phyloP scores from a whole-genome alignment of 2,113 vertebrate genomes.

The Eonycteris spelaea region DNA sequence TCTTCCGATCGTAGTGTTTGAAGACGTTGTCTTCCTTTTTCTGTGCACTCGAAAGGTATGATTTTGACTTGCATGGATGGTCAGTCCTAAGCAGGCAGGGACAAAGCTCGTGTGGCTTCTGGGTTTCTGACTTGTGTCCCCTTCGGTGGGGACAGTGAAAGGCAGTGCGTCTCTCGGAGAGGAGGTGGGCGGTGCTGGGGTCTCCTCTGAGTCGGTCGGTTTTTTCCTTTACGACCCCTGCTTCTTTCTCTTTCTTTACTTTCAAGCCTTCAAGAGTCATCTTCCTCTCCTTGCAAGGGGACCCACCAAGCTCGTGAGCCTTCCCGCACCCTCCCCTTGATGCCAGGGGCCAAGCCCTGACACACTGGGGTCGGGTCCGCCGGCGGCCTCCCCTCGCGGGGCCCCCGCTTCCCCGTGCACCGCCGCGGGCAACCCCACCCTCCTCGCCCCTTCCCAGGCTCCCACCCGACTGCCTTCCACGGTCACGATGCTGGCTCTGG shows the following conservation, averaged over 20 bases:
- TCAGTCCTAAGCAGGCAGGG: background rate
- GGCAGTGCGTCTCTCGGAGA: background rate
- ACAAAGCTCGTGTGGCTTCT: background rate
- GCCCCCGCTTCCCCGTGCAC: too few relatives aligned
- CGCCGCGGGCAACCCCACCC: background rate
- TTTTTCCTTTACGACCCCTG: background rate
- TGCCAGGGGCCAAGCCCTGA: too few relatives aligned
- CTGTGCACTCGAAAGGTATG: background rate
- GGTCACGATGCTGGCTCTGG: background rate
- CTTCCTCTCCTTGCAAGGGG: background rate
- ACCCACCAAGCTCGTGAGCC: background rate
- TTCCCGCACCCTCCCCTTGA: background rate
- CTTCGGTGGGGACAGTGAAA: background rate
- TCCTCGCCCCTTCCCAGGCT: rapidly evolving
- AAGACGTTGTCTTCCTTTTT: background rate
- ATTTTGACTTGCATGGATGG: background rate
- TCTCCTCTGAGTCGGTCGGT: background rate
- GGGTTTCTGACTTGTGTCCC: background rate
- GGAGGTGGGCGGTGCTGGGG: too few relatives aligned
- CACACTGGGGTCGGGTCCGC: rapidly evolving
- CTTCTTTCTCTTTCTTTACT: background rate
- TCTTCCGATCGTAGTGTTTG: background rate
- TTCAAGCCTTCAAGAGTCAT: background rate
- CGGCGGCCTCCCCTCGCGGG: background rate
- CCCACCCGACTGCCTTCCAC: rapidly evolving